Evolutionary conservation across 2,888 invertebrate genomes (phyloP), one percentile per base, ranked within the genome.

Genomic region (Tenthredo livida): DNA sequence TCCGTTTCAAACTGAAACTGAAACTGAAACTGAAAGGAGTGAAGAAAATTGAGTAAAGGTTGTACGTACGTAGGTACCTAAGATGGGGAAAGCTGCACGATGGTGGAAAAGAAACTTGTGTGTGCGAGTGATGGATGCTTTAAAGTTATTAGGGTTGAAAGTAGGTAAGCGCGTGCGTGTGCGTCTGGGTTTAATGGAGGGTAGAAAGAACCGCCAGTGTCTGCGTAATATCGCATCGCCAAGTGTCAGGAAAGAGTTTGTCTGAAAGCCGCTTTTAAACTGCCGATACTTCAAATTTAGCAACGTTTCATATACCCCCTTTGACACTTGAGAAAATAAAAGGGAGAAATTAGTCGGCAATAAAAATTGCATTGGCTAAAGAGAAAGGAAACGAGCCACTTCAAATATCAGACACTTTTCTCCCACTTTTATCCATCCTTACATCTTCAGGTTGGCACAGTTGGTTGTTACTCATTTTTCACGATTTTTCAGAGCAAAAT

Each of bases 131-230:
- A 77, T 77, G 77, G 50, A 77, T 77, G 77, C 77, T 54, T 50
- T 54, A 77, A 77, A 77, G 77, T 77, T 77, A 77, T 77, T 77
- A 77, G 77, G 77, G 77, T 77, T 77, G 77, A 77, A 77, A 50
- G 67, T 67, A 67, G 61, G 54, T 29, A n/a, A 29, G 54, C 29
- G 77, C 25, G 50, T 73, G 72, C 72, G 72, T 73, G 21, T 73
- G n/a, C 72, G 72, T 73, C 54, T 77, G 77, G 77, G 77, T 77
- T 77, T 77, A 77, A 77, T 77, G 77, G 77, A 77, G 50, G 54
- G 54, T 77, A 73, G 33, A 54, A 77, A 54, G 77, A 77, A 50
- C 77, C 77, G 77, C 33, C 50, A 77, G 77, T 77, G 77, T 77
- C 77, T 77, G 54, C 77, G 77, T 77, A 54, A 77, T 77, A 77